Percentiles rank a stretch among this genome's conserved stretches.
phyloP scores from a whole-genome alignment of 2,888 invertebrate genomes.

The Monoplex corrugatus region DNA sequence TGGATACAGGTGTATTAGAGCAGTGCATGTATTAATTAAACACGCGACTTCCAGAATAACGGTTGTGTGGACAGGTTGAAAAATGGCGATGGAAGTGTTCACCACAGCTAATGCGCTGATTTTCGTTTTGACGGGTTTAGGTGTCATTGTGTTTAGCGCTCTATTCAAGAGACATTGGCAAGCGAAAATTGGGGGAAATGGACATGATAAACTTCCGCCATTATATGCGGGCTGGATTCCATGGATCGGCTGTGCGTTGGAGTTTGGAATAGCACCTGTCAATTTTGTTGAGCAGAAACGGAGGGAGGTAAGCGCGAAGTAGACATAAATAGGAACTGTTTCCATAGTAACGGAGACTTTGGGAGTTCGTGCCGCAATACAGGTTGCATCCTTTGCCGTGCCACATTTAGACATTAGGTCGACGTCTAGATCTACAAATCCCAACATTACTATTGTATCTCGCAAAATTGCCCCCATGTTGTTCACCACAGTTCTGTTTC shows the following conservation, averaged over 20 bases:
- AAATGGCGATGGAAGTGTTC: conserved; percentile 41
- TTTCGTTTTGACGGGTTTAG: not conserved
- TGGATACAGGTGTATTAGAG: no score
- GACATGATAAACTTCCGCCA: conserved; percentile 60
- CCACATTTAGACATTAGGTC: no score
- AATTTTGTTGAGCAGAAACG: conserved; percentile 70
- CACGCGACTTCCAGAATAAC: no score
- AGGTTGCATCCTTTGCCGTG: no score
- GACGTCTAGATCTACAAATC: no score
- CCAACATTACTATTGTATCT: no score
- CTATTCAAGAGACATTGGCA: conserved; percentile 6
- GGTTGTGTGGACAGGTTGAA: no score
- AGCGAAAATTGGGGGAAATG: not conserved
- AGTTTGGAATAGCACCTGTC: conserved; percentile 76
- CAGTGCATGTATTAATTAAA: no score
- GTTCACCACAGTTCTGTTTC: not conserved
- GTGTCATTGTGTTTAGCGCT: not conserved
- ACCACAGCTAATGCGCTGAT: not conserved
- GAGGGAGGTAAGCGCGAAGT: conserved; percentile 63
- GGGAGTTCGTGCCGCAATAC: no score
- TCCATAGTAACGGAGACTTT: not conserved
- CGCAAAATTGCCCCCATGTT: no score
- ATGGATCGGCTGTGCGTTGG: conserved; percentile 77
- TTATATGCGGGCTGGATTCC: conserved; percentile 72
- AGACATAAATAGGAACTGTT: not conserved